Evolutionary conservation across 2,113 vertebrate genomes (phyloP).

Genomic region (Scalopus aquaticus): DNA sequence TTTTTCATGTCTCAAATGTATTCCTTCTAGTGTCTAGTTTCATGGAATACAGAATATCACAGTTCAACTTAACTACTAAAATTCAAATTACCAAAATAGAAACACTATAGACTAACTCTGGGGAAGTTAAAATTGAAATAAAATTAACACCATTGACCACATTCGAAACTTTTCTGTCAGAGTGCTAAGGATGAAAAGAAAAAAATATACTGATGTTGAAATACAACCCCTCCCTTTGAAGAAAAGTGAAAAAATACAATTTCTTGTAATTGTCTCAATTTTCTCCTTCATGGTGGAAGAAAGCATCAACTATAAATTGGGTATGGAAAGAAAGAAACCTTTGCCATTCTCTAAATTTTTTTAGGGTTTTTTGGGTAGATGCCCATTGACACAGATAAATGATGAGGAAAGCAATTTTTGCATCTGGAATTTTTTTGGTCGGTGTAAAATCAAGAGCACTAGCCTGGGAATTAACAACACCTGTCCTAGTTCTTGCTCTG

Average conservation of each 20-base stretch:
- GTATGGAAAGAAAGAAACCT: neutral
- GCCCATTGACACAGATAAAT: neutral
- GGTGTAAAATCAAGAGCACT: neutral
- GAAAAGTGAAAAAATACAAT: neutral
- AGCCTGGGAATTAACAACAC: neutral
- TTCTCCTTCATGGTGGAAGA: neutral
- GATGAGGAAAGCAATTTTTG: neutral
- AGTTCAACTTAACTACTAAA: constrained; percentile 28
- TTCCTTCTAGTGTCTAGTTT: constrained; percentile 47
- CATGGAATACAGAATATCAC: constrained; percentile 29
- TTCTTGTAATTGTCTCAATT: neutral
- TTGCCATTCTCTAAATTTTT: neutral
- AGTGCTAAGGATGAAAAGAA: constrained; percentile 18
- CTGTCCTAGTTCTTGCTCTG: neutral
- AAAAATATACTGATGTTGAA: constrained; percentile 35
- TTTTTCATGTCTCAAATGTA: constrained; percentile 22
- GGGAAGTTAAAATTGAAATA: constrained; percentile 32
- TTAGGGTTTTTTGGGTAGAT: neutral
- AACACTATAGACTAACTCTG: neutral
- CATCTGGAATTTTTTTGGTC: neutral
- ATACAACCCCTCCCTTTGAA: constrained; percentile 2
- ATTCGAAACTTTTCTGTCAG: constrained; percentile 36
- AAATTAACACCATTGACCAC: constrained; percentile 7
- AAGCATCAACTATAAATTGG: neutral
- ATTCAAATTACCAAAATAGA: constrained; percentile 47